Percentiles rank a stretch among this genome's conserved stretches.
phyloP scores from a whole-genome alignment of 2,113 vertebrate genomes.

The Numenius arquata region DNA sequence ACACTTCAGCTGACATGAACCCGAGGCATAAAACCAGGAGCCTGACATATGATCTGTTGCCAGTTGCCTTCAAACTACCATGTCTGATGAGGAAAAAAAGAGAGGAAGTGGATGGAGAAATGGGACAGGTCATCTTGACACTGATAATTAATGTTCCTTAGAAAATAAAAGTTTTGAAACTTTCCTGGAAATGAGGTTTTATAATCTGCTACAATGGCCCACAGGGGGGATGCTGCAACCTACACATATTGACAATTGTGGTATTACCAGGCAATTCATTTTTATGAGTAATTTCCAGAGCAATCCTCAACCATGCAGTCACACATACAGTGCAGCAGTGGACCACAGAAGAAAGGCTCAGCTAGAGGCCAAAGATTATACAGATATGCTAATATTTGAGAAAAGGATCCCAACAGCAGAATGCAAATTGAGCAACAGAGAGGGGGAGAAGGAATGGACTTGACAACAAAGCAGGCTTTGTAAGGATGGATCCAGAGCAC shows the following conservation, averaged over 20 bases:
- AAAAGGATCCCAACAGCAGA: conserved; percentile 7
- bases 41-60: not conserved
- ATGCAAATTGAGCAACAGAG: conserved; percentile 45
- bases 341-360: conserved; percentile 15
- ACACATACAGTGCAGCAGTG: not conserved
- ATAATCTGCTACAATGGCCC: conserved; percentile 61
- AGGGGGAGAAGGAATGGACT: not conserved
- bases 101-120: conserved; percentile 43
- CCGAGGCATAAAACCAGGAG: not conserved
- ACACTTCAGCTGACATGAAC: conserved; percentile 14
- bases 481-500: not conserved
- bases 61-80: conserved; percentile 27
- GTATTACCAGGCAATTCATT: conserved; percentile 65
- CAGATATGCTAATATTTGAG: conserved; percentile 53
- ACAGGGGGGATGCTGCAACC: conserved; percentile 55
- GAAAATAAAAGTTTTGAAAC: conserved; percentile 71
- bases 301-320: conserved; percentile 20
- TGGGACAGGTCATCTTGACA: conserved; percentile 20
- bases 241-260: conserved; percentile 61
- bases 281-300: conserved; percentile 64
- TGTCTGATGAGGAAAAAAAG: not conserved
- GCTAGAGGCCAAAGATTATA: conserved; percentile 22
- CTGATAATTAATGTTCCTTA: conserved; percentile 58
- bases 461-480: not conserved
- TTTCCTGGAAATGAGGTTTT: conserved; percentile 70